phyloP scores from a whole-genome alignment of 2,888 invertebrate genomes.

The Pristionchus arcanus region DNA sequence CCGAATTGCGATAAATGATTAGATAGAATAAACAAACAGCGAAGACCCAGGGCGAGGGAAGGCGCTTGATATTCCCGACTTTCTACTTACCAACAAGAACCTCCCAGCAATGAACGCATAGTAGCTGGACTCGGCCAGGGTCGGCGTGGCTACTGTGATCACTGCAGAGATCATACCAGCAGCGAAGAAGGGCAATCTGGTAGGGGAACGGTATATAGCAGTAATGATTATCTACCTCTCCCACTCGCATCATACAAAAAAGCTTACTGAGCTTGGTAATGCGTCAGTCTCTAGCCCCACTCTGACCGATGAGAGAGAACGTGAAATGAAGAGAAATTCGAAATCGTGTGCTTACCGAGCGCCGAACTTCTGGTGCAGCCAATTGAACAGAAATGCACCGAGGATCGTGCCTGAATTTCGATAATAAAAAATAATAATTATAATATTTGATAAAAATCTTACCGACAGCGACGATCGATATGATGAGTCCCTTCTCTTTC shows the following conservation, averaged over 20 bases:
- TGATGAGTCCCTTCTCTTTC: slow-evolving; percentile 35
- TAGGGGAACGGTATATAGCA: not conserved
- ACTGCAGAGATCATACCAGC: slow-evolving; percentile 38
- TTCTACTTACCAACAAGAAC: slow-evolving; percentile 1
- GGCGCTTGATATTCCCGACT: too few relatives aligned
- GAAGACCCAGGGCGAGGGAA: too few relatives aligned
- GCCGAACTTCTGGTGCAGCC: slow-evolving; percentile 13
- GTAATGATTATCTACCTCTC: too few relatives aligned
- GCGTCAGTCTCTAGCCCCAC: too few relatives aligned
- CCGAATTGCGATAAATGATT: too few relatives aligned
- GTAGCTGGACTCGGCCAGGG: not conserved
- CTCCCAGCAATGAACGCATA: not conserved
- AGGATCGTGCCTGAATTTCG: not conserved
- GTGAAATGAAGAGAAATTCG: too few relatives aligned
- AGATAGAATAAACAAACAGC: too few relatives aligned
- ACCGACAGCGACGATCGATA: slow-evolving; percentile 24
- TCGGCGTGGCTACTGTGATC: not conserved
- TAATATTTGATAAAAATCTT: not conserved
- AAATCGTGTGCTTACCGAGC: not conserved
- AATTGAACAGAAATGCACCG: slow-evolving; percentile 36
- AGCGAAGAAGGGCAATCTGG: slow-evolving; percentile 47
- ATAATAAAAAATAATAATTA: not conserved
- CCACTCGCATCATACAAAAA: too few relatives aligned
- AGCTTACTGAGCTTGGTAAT: not conserved
- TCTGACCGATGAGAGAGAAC: too few relatives aligned